A percentile compares a stretch with the other conserved stretches of the same genome.
phyloP scores from a whole-genome alignment of 2,113 vertebrate species.

The Platichthys stellatus region DNA sequence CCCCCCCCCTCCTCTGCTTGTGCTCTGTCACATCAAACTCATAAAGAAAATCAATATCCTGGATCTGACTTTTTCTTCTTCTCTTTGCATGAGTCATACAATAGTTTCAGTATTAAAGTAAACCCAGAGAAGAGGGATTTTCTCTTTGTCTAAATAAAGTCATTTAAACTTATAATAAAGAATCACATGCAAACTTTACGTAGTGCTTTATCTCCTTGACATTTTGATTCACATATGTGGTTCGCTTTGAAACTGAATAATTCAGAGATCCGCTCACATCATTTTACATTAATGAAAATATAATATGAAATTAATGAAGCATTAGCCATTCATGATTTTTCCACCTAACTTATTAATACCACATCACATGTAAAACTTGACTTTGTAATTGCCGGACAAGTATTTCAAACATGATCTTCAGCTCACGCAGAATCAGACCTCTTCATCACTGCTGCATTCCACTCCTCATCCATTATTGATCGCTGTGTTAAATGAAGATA shows the following conservation, averaged over 20 bases:
- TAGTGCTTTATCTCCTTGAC: slow-evolving; percentile 56
- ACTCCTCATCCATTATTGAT: slow-evolving; percentile 58
- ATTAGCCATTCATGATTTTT: slow-evolving; percentile 72
- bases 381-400: slow-evolving; percentile 74
- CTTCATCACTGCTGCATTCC: slow-evolving; percentile 57
- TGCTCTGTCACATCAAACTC: slow-evolving; percentile 22
- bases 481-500: slow-evolving; percentile 35
- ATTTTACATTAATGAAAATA: slow-evolving; percentile 74
- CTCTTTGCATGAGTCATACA: background rate
- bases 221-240: slow-evolving; percentile 65
- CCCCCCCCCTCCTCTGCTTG: background rate
- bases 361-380: slow-evolving; percentile 68
- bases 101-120: background rate
- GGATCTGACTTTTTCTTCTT: background rate
- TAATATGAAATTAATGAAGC: slow-evolving; percentile 73
- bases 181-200: slow-evolving; percentile 49
- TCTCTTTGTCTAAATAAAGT: slow-evolving; percentile 6
- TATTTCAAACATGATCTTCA: slow-evolving; percentile 62
- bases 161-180: slow-evolving; percentile 39
- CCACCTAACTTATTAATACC: slow-evolving; percentile 72
- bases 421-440: slow-evolving; percentile 44
- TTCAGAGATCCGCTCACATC: slow-evolving; percentile 59
- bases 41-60: slow-evolving; percentile 16
- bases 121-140: slow-evolving; percentile 8
- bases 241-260: slow-evolving; percentile 62